Percentiles rank a stretch among this genome's conserved stretches.
phyloP scores from a whole-genome alignment of 2,888 invertebrate genomes.

The Nymphalis urticae region DNA sequence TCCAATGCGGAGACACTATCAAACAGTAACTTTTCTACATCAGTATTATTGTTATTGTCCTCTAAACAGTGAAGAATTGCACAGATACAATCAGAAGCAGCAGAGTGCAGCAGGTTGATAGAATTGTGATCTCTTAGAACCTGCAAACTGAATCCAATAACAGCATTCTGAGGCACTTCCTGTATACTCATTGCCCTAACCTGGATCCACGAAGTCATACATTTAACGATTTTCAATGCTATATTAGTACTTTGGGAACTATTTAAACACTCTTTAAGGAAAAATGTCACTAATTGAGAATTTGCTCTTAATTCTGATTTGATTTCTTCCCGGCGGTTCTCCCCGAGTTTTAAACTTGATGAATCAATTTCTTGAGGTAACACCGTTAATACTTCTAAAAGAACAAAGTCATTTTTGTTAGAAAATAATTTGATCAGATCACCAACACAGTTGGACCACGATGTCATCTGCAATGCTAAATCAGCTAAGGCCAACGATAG shows the following conservation, averaged over 20 bases:
- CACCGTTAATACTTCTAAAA: slow-evolving; percentile 95
- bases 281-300: slow-evolving; percentile 88
- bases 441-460: slow-evolving; percentile 94
- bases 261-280: slow-evolving; percentile 88
- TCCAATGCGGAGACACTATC: slow-evolving; percentile 90
- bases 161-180: slow-evolving; percentile 86
- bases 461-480: slow-evolving; percentile 94
- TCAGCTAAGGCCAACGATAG: slow-evolving; percentile 96
- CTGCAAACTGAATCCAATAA: slow-evolving; percentile 87
- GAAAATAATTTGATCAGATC: slow-evolving; percentile 92
- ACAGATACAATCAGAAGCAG: slow-evolving; percentile 95
- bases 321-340: slow-evolving; percentile 93
- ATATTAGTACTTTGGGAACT: slow-evolving; percentile 85
- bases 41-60: slow-evolving; percentile 86
- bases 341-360: slow-evolving; percentile 90
- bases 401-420: slow-evolving; percentile 87
- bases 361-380: slow-evolving; percentile 97
- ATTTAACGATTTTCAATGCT: slow-evolving; percentile 88
- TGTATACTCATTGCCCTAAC: slow-evolving; percentile 90
- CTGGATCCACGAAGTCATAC: slow-evolving; percentile 95
- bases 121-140: slow-evolving; percentile 84
- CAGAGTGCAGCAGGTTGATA: slow-evolving; percentile 88
- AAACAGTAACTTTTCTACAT: slow-evolving; percentile 90
- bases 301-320: slow-evolving; percentile 89
- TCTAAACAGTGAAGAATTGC: slow-evolving; percentile 91